Percentiles rank a stretch among this genome's conserved stretches.
phyloP scores from a whole-genome alignment of 2,113 vertebrate genomes.

The Sisor rabdophorus region DNA sequence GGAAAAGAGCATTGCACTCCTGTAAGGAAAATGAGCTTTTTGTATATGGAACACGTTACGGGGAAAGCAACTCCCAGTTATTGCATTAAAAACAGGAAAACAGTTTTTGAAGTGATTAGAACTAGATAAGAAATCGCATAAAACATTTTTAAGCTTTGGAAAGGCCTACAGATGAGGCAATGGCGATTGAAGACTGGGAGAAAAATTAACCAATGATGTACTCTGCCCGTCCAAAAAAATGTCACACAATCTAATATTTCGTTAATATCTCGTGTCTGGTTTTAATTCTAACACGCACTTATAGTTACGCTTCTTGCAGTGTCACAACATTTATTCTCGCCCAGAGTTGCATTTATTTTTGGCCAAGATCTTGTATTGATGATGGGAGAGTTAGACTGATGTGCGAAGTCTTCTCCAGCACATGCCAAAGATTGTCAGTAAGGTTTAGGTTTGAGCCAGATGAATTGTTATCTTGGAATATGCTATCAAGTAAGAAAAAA shows the following conservation, averaged over 20 bases:
- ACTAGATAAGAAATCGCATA: background rate
- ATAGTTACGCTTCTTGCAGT: too few relatives aligned
- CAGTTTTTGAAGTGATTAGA: background rate
- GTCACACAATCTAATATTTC: background rate
- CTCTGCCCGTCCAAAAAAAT: too few relatives aligned
- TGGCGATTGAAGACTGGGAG: background rate
- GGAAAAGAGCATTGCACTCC: conserved; percentile 67
- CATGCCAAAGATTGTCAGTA: too few relatives aligned
- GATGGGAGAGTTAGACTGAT: too few relatives aligned
- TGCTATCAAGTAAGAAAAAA: background rate
- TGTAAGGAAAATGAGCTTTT: conserved; percentile 53
- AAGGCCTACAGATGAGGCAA: conserved; percentile 14
- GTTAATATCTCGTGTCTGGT: too few relatives aligned
- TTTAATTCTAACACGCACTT: too few relatives aligned
- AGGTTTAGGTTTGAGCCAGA: too few relatives aligned
- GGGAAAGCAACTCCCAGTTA: background rate
- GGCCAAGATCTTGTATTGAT: too few relatives aligned
- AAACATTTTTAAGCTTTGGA: background rate
- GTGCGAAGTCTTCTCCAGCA: too few relatives aligned
- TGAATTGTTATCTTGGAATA: background rate
- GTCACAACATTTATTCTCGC: too few relatives aligned
- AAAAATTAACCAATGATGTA: background rate
- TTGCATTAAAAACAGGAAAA: background rate
- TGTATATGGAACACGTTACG: conserved; percentile 53
- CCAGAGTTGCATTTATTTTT: too few relatives aligned